Percentiles rank a stretch among this genome's conserved stretches.
These are phyloP conservation scores for Manis crassicaudata DNA, from an alignment of 2,797 vertebrate genomes.

Conservation along the genomic window DNA sequence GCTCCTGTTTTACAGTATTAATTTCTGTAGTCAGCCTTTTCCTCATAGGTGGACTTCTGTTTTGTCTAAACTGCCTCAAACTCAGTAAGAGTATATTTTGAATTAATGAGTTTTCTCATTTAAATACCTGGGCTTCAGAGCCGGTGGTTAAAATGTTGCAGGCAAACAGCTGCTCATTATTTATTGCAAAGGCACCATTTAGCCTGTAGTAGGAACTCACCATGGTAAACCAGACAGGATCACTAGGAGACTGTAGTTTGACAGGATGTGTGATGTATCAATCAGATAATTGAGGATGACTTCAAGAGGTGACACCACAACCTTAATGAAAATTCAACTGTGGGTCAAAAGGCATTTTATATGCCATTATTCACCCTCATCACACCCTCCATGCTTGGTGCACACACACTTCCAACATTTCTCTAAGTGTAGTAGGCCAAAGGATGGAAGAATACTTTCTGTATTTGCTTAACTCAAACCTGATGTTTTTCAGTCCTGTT, in stretches of 20 bases:
- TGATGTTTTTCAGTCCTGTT: neutral
- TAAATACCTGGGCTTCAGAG: constrained; percentile 4
- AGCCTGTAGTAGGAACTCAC: neutral
- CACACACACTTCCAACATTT: neutral
- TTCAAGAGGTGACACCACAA: neutral
- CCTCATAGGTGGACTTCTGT: neutral
- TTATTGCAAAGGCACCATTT: neutral
- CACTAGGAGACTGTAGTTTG: neutral
- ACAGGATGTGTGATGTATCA: neutral
- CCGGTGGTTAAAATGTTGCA: neutral
- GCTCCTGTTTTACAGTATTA: neutral
- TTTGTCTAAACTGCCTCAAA: neutral
- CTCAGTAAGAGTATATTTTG: neutral
- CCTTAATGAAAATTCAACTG: neutral
- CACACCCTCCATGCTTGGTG: neutral
- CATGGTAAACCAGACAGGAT: neutral
- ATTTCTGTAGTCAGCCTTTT: constrained; percentile 33
- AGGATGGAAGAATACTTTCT: neutral
- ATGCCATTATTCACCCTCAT: neutral
- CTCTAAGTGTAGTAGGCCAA: neutral
- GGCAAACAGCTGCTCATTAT: neutral
- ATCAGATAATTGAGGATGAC: neutral
- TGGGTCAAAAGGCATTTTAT: neutral
- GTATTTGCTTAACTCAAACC: neutral
- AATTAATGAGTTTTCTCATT: constrained; percentile 55